Conservation (phyloP, 2,888 invertebrate genomes). For the Choristoneura rosaceana region DNA sequence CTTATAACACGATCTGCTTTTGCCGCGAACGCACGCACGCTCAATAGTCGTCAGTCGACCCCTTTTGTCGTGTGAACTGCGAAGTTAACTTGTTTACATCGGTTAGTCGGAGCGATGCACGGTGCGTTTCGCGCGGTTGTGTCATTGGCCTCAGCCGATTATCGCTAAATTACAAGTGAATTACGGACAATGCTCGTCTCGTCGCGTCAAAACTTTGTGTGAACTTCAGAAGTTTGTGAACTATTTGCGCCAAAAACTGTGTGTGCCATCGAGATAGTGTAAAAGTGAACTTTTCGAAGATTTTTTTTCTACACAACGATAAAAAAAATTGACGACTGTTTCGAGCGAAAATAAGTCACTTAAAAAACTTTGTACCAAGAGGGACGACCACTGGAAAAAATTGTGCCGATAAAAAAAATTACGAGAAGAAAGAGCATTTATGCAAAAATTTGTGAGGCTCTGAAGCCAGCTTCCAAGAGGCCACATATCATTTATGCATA, state of each 20-base stretch:
- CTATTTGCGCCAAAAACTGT: constrained; percentile 66
- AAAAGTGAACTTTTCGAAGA: constrained; percentile 63
- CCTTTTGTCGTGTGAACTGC: constrained; percentile 77
- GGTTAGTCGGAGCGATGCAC: constrained; percentile 72
- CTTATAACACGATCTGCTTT: constrained; percentile 83
- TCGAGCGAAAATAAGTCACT: constrained; percentile 5
- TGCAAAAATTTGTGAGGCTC: constrained; percentile 25
- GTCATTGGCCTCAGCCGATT: constrained; percentile 78
- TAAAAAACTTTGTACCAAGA: constrained; percentile 8
- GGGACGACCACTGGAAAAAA: neutral
- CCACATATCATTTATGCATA: constrained; percentile 78
- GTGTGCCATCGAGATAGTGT: constrained; percentile 56
- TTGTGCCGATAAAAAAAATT: neutral
- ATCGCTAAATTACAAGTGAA: constrained; percentile 75
- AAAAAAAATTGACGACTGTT: constrained; percentile 44
- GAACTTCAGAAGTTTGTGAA: constrained; percentile 69
- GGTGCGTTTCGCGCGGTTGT: constrained; percentile 79
- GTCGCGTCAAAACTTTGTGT: constrained; percentile 72
- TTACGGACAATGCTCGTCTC: constrained; percentile 71
- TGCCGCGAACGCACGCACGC: constrained; percentile 78
- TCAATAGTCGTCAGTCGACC: constrained; percentile 72
- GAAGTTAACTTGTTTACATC: constrained; percentile 81
- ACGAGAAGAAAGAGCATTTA: constrained; percentile 13
- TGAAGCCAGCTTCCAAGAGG: constrained; percentile 57
- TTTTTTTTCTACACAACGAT: constrained; percentile 45